These are phyloP conservation scores for Drosophila takahashii DNA, from an alignment of 1,140 invertebrate species.

Conservation along the genomic window DNA sequence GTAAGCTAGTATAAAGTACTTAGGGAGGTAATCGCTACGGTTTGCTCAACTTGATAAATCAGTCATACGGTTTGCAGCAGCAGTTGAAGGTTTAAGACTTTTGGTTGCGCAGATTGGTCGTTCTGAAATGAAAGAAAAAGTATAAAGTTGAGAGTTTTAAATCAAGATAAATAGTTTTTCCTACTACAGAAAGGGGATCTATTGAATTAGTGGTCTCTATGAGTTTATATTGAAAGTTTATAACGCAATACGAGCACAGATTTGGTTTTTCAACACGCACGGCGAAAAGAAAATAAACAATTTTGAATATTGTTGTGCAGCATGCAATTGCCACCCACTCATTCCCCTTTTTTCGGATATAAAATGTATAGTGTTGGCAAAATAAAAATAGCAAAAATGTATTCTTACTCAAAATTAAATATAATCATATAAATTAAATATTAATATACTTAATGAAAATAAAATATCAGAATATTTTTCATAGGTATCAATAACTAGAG, in stretches of 20 bases:
- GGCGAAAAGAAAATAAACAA: constrained; percentile 28
- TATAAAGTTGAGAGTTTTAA: neutral
- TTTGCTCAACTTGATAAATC: constrained; percentile 63
- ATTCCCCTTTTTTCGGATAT: neutral
- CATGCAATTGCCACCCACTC: constrained; percentile 9
- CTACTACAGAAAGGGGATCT: neutral
- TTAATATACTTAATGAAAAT: too few species aligned
- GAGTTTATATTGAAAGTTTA: neutral
- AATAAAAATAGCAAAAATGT: too few species aligned
- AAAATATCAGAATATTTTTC: too few species aligned
- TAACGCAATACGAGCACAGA: constrained; percentile 13
- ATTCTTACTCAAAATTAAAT: too few species aligned
- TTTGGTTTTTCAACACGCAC: constrained; percentile 21
- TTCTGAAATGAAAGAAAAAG: constrained; percentile 45
- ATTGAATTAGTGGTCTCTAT: neutral
- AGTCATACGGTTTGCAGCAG: constrained; percentile 78
- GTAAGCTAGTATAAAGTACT: constrained; percentile 42
- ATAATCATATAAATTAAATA: too few species aligned
- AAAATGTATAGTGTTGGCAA: too few species aligned
- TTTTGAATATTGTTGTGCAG: constrained; percentile 12
- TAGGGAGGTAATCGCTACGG: constrained; percentile 60
- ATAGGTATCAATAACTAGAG: too few species aligned
- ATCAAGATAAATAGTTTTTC: too few species aligned
- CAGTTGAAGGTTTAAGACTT: constrained; percentile 70
- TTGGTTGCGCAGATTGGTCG: constrained; percentile 74